A percentile compares a stretch with the other conserved stretches of the same genome.
These are phyloP conservation scores for Lathronympha strigana DNA, from an alignment of 2,888 invertebrate species.

Conservation along the genomic window DNA sequence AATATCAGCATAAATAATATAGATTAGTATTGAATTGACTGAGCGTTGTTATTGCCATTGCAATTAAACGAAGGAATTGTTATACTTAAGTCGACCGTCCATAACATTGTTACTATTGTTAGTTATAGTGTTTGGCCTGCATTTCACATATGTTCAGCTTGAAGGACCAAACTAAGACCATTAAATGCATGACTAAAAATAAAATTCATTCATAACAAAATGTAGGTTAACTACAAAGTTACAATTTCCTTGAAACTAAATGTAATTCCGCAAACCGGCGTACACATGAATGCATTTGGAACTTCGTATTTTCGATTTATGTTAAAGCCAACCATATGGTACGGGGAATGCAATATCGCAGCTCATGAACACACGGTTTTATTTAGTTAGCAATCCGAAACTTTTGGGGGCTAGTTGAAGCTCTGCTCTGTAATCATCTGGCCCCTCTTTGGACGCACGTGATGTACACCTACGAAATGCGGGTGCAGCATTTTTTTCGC, in stretches of 20 bases:
- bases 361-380: constrained; percentile 39
- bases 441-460: constrained; percentile 67
- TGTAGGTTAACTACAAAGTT: constrained; percentile 19
- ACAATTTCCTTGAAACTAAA: constrained; percentile 17
- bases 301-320: constrained; percentile 23
- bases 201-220: constrained; percentile 15
- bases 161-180: not conserved
- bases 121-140: no score
- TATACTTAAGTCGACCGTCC: no score
- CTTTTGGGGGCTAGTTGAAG: constrained; percentile 59
- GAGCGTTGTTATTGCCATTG: no score
- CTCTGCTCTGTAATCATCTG: constrained; percentile 75
- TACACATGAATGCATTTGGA: constrained; percentile 21
- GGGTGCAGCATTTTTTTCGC: constrained; percentile 61
- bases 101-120: no score
- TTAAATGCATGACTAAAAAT: not conserved
- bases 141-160: no score
- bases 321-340: constrained; percentile 31
- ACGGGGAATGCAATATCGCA: constrained; percentile 29
- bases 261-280: constrained; percentile 14
- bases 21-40: no score
- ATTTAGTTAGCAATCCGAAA: constrained; percentile 57
- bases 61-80: no score
- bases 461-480: constrained; percentile 54
- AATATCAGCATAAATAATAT: no score